Base-by-base conservation (phyloP, 2,113 vertebrate genomes). In the Hyla sarda region DNA sequence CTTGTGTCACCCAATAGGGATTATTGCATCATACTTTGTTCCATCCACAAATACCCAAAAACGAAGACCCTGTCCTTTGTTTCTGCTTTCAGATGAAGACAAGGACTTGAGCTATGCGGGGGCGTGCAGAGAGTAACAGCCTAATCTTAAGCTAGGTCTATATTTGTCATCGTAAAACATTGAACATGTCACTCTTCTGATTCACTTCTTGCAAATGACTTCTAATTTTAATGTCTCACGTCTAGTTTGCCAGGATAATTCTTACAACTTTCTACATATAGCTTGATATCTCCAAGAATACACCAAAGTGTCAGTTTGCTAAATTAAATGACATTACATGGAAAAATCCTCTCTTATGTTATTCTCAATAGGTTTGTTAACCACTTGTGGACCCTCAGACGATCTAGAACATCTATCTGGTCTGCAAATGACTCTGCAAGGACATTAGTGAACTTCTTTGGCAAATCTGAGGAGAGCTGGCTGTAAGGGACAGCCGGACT, bases 211-310 rank as follows among this genome's bases (percentile, higher is more conserved):
- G 32, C 37, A 28, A 78, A 60, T 62, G 21, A 41, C 77, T 60
- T 45, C 16, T 41, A 60, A 16, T 60, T 80, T 80, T 74, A n/a
- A 83, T 50, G 69, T 37, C 48, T 83, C 67, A 73, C 82, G 72
- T 69, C 28, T 73, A 48, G 8, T 69, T 56, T 32, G 67, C 12
- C n/a, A 28, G 69, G 56, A 58, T 37, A 56, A 74, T 34, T 74
- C 82, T 45, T 21, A 54, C 82, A 73, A 58, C 45, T 45, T 7
- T 54, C 69, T 74, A 58, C n/a, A 41, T 56, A 41, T 83, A 83
- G 54, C 50, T 25, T 41, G 23, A 13, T 56, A 17, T 74, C 45
- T 58, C 50, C 9, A 74, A 83, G 34, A 83, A 73, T 83, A 74
- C 30, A 37, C n/a, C 3, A 6, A 23, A 12, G 62, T 71, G 81